These are phyloP conservation scores for Sterna hirundo DNA, from an alignment of 2,113 vertebrate species.

Conservation along the genomic window DNA sequence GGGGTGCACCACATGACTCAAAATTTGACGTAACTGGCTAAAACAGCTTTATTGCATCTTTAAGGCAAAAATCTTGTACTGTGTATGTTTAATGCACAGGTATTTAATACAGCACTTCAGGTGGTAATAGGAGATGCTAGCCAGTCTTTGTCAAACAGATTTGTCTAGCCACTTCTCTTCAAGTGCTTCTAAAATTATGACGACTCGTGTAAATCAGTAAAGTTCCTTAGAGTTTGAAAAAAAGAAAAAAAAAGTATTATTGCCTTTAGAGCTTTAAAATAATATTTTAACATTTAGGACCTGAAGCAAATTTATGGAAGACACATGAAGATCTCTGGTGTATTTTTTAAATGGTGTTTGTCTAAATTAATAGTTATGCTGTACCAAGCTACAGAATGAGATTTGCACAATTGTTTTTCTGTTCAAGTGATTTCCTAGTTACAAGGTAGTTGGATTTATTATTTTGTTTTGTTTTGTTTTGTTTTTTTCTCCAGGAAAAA, in stretches of 20 bases:
- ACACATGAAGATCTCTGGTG: background rate
- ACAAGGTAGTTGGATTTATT: background rate
- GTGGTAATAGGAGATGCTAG: background rate
- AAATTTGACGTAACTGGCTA: background rate
- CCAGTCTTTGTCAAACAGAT: background rate
- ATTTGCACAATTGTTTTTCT: background rate
- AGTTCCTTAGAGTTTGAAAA: background rate
- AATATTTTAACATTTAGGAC: background rate
- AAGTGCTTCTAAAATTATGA: background rate
- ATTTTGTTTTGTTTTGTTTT: background rate
- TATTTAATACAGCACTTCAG: background rate
- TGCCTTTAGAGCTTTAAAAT: background rate
- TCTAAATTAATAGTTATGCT: background rate
- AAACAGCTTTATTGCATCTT: background rate
- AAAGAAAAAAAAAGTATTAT: background rate
- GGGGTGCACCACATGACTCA: background rate
- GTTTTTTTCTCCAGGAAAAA: slow-evolving; percentile 61
- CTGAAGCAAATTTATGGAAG: background rate
- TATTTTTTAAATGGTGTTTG: background rate
- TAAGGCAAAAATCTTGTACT: background rate
- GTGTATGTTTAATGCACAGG: background rate
- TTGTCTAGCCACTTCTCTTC: background rate
- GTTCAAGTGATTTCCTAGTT: background rate
- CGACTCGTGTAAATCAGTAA: background rate
- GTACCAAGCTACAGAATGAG: background rate